phyloP scores from a whole-genome alignment of 2,888 invertebrate genomes.

The Plusia festucae region DNA sequence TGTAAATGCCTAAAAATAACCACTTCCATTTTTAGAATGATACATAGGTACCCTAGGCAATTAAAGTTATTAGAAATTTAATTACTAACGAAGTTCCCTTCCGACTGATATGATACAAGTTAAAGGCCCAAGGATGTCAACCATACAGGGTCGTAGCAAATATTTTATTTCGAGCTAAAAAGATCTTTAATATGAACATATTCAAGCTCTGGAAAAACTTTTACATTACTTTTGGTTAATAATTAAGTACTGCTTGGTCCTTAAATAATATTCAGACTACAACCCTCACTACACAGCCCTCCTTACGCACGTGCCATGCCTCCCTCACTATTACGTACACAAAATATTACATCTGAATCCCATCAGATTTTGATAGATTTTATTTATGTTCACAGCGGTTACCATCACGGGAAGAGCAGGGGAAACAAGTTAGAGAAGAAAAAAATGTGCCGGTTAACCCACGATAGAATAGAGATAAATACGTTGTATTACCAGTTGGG shows the following conservation, averaged over 20 bases:
- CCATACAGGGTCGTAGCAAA: too few species aligned
- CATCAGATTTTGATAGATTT: conserved; percentile 29
- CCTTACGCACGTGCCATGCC: conserved; percentile 41
- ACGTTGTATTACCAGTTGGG: neutral
- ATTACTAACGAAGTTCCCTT: too few species aligned
- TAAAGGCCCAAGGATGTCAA: too few species aligned
- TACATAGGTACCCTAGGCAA: too few species aligned
- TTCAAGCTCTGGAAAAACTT: too few species aligned
- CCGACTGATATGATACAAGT: too few species aligned
- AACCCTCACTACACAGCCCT: conserved; percentile 28
- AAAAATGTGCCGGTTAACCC: neutral
- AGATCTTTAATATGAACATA: too few species aligned
- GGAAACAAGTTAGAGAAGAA: neutral
- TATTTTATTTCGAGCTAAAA: too few species aligned
- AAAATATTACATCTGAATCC: conserved; percentile 41
- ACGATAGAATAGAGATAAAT: neutral
- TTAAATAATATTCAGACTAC: neutral
- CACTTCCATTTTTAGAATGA: too few species aligned
- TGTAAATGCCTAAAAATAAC: too few species aligned
- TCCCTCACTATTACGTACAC: conserved; percentile 45
- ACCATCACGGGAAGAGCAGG: neutral
- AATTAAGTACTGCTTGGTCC: neutral
- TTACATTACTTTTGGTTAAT: neutral
- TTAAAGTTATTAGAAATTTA: too few species aligned
- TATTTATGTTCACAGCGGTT: conserved; percentile 24